These are phyloP conservation scores for Vidua chalybeata DNA, from an alignment of 2,113 vertebrate species.

Conservation along the genomic window DNA sequence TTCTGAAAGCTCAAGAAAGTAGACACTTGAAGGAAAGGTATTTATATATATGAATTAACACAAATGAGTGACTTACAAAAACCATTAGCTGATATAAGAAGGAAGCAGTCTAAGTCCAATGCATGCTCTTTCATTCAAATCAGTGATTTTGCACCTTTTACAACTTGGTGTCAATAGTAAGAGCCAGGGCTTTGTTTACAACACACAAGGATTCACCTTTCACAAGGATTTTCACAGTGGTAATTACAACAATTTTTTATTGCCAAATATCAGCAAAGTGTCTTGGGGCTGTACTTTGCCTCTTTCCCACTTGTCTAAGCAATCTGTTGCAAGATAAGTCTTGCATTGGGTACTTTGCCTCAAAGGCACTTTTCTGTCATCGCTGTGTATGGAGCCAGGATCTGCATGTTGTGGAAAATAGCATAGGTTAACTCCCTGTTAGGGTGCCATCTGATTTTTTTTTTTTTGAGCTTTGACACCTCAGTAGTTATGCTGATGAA, in stretches of 20 bases:
- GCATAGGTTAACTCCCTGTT: accelerated
- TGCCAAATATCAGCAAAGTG: not conserved
- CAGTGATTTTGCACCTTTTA: not conserved
- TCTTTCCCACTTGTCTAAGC: not conserved
- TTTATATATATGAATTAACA: not conserved
- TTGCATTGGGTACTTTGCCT: not conserved
- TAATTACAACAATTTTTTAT: not conserved
- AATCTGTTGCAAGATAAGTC: not conserved
- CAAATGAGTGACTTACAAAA: not conserved
- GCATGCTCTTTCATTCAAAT: not conserved
- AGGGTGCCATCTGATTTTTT: not conserved
- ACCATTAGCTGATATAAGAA: not conserved
- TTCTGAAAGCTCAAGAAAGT: not conserved
- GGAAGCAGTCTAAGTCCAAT: not conserved
- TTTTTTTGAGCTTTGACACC: not conserved
- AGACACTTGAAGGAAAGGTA: not conserved
- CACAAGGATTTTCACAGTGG: not conserved
- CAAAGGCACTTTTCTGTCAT: not conserved
- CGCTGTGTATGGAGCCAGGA: not conserved
- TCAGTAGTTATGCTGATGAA: accelerated
- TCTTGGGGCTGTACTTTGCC: not conserved
- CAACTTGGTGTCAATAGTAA: not conserved
- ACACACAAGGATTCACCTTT: not conserved
- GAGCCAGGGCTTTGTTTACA: not conserved
- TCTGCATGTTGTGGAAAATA: not conserved